phyloP scores from a whole-genome alignment of 1,140 invertebrate genomes.

The Lepidurus packardi region DNA sequence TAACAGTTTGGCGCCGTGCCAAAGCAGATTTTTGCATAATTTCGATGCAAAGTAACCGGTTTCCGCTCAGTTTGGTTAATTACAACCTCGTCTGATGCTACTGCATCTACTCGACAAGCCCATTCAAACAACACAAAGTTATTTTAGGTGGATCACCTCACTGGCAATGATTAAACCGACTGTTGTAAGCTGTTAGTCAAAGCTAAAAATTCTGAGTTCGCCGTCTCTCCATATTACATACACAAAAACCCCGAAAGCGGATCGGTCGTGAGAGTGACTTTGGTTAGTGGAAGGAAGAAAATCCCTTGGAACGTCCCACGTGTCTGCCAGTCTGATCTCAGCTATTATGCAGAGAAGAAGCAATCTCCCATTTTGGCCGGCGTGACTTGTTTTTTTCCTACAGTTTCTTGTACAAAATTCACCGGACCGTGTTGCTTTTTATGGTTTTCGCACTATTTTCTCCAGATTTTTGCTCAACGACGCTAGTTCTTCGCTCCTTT shows the following conservation, averaged over 20 bases:
- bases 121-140: background rate
- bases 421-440: no score
- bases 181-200: background rate
- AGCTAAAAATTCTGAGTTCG: background rate
- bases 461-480: no score
- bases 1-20: background rate
- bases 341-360: conserved; percentile 14
- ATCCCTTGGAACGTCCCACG: conserved; percentile 16
- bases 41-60: background rate
- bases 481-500: background rate
- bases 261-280: background rate
- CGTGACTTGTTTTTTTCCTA: no score
- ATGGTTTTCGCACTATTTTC: no score
- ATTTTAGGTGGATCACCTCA: background rate
- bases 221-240: background rate
- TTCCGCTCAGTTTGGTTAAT: conserved; percentile 8
- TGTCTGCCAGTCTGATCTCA: conserved; percentile 18
- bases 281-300: background rate
- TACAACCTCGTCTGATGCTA: conserved; percentile 2
- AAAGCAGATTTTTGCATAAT: background rate
- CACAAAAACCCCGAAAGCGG: background rate
- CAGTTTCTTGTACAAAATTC: no score
- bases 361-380: background rate
- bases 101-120: background rate
- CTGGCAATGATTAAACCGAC: background rate